phyloP scores from a whole-genome alignment of 2,888 invertebrate species.

The Melitaea athalia region DNA sequence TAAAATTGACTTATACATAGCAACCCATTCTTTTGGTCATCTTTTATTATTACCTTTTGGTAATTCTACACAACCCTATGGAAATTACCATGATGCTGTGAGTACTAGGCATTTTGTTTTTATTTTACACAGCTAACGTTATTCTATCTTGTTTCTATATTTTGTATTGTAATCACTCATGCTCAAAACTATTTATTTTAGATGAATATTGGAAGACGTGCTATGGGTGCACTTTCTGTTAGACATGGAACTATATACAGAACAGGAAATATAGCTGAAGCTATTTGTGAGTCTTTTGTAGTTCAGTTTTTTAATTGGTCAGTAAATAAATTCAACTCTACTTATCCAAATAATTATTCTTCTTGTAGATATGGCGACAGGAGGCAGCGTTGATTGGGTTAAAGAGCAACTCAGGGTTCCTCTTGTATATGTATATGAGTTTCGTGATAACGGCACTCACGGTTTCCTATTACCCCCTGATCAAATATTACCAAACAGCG shows the following conservation, averaged over 20 bases:
- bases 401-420: conserved; percentile 84
- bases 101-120: conserved; percentile 41
- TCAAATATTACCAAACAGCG: conserved; percentile 84
- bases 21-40: conserved; percentile 89
- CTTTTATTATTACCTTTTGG: conserved; percentile 87
- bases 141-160: neutral
- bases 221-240: conserved; percentile 71
- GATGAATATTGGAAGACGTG: conserved; percentile 74
- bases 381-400: conserved; percentile 89
- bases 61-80: conserved; percentile 80
- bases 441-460: conserved; percentile 84
- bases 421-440: conserved; percentile 86
- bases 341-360: neutral
- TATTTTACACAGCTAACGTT: no score
- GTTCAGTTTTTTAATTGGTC: neutral
- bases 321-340: neutral
- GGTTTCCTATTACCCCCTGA: conserved; percentile 87
- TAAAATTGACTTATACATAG: conserved; percentile 84
- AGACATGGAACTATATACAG: conserved; percentile 74
- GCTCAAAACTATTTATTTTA: conserved; percentile 44
- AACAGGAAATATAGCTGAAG: conserved; percentile 80
- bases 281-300: conserved; percentile 74
- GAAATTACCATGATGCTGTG: conserved; percentile 83
- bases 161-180: neutral
- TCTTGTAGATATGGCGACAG: conserved; percentile 83